phyloP scores from a whole-genome alignment of 2,113 vertebrate species.

The Phalacrocorax pelagicus region DNA sequence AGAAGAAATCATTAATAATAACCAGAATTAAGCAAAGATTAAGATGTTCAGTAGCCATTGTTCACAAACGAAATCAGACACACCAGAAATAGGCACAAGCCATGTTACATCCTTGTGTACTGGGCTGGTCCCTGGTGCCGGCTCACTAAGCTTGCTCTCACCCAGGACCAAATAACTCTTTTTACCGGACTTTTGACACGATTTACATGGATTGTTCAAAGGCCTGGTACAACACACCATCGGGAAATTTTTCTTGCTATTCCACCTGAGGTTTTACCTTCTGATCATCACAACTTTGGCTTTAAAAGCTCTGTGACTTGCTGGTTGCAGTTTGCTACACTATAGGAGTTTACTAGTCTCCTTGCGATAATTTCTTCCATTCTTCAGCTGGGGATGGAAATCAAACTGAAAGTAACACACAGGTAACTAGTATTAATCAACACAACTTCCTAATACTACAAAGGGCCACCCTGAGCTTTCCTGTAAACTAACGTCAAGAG shows the following conservation, averaged over 20 bases:
- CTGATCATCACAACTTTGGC: background rate
- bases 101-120: background rate
- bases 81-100: background rate
- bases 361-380: background rate
- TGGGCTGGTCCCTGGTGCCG: background rate
- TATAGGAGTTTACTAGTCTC: background rate
- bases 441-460: background rate
- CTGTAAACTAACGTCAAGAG: background rate
- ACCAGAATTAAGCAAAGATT: slow-evolving; percentile 22
- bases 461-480: background rate
- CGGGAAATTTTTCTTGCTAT: background rate
- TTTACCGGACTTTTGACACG: background rate
- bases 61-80: background rate
- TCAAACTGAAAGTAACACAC: background rate
- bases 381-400: background rate
- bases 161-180: background rate
- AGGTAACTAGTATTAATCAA: background rate
- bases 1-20: slow-evolving; percentile 23
- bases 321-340: background rate
- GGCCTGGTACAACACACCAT: background rate
- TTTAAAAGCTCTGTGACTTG: background rate
- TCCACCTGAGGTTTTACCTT: background rate
- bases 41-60: slow-evolving; percentile 6
- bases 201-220: background rate
- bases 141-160: background rate